Conservation (phyloP, 2,113 vertebrate genomes). For the Scytalopus superciliaris region DNA sequence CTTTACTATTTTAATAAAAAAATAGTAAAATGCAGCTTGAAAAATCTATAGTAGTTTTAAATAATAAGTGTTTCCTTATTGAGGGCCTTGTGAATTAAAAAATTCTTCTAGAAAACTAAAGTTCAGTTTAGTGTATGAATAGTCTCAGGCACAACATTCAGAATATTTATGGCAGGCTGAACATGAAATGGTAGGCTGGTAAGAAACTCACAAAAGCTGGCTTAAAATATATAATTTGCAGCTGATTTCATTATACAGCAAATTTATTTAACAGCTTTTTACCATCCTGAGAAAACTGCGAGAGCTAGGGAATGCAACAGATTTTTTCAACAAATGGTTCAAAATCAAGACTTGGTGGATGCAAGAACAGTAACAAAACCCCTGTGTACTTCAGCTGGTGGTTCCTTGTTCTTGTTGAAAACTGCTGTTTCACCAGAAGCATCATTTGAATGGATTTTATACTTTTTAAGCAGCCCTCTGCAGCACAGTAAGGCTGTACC, state of each 20-base stretch:
- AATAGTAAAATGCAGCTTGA: background rate
- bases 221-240: background rate
- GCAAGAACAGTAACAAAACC: background rate
- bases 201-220: background rate
- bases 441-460: background rate
- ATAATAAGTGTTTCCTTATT: background rate
- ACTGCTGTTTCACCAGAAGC: background rate
- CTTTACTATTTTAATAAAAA: background rate
- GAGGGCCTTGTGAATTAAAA: background rate
- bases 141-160: background rate
- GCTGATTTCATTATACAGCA: background rate
- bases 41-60: background rate
- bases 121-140: background rate
- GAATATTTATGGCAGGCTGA: background rate
- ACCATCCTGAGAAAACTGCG: background rate
- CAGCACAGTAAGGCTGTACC: background rate
- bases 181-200: background rate
- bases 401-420: background rate
- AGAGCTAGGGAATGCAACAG: background rate
- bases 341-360: background rate
- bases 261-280: background rate
- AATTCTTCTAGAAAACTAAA: background rate
- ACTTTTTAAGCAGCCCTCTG: background rate
- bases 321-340: background rate
- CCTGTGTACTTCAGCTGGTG: background rate